phyloP scores from a whole-genome alignment of 2,113 vertebrate genomes.

The Chaenogobius annularis region DNA sequence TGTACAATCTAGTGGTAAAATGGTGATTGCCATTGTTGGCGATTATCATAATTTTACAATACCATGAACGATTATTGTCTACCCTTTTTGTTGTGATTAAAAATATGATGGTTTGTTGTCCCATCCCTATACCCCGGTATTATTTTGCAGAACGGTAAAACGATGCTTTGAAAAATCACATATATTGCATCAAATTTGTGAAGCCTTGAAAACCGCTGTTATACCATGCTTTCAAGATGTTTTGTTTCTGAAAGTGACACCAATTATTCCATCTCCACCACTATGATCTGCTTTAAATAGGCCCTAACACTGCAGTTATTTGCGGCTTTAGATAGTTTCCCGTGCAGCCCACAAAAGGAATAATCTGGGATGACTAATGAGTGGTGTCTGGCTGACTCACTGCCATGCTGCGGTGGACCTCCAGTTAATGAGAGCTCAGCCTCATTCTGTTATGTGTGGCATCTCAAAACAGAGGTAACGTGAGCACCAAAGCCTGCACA shows the following conservation, averaged over 20 bases:
- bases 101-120: too few species aligned
- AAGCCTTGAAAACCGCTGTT: constrained; percentile 1
- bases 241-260: neutral
- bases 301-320: neutral
- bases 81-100: too few species aligned
- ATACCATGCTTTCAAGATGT: neutral
- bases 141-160: too few species aligned
- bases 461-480: constrained; percentile 33
- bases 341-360: neutral
- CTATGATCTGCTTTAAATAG: constrained; percentile 8
- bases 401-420: constrained; percentile 36
- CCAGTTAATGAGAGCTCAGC: constrained; percentile 45
- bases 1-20: too few species aligned
- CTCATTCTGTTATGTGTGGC: constrained; percentile 38
- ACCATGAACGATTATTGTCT: too few species aligned
- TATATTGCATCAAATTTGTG: neutral
- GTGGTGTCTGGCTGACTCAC: constrained; percentile 15
- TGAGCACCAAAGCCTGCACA: constrained; percentile 12
- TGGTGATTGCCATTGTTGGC: too few species aligned
- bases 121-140: neutral
- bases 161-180: too few species aligned
- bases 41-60: too few species aligned
- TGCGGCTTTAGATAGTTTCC: neutral
- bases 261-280: constrained; percentile 1
- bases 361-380: constrained; percentile 33